A percentile compares a stretch with the other conserved stretches of the same genome.
These are phyloP conservation scores for Tetramorium simillimum DNA, from an alignment of 1,140 invertebrate species.

Conservation along the genomic window DNA sequence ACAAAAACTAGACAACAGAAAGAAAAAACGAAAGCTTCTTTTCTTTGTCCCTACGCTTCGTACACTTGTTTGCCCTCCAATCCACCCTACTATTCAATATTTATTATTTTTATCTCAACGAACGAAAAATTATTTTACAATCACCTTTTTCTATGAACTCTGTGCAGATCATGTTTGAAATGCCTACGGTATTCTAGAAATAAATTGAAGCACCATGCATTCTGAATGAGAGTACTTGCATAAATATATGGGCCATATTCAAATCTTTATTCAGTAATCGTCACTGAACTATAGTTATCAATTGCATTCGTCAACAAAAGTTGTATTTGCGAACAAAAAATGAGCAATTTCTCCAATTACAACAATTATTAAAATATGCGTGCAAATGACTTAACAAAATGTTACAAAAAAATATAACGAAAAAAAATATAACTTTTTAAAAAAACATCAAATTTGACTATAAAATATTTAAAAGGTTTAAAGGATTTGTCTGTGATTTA, in stretches of 20 bases:
- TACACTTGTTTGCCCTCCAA: background rate
- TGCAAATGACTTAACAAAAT: background rate
- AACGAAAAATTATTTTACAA: constrained; percentile 69
- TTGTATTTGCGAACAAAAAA: constrained; percentile 67
- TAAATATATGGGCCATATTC: background rate
- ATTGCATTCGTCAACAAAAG: constrained; percentile 60
- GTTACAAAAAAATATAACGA: background rate
- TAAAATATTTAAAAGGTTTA: background rate
- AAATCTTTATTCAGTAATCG: background rate
- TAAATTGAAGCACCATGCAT: constrained; percentile 65
- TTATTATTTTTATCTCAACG: constrained; percentile 14
- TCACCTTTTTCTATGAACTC: background rate
- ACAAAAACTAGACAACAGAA: constrained; percentile 25
- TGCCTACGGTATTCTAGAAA: constrained; percentile 61
- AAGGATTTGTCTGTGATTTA: background rate
- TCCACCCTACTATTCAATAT: background rate
- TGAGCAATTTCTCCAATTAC: constrained; percentile 74
- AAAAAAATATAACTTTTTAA: no score
- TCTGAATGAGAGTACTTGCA: constrained; percentile 65
- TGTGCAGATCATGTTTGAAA: background rate
- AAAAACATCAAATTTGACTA: background rate
- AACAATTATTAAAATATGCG: constrained; percentile 36
- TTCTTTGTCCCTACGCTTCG: background rate
- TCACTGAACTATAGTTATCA: constrained; percentile 61
- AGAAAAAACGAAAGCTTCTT: background rate